Percentiles rank a stretch among this genome's conserved stretches.
Conservation (phyloP, 2,888 invertebrate genomes). For the Brachyopa scutellaris region DNA sequence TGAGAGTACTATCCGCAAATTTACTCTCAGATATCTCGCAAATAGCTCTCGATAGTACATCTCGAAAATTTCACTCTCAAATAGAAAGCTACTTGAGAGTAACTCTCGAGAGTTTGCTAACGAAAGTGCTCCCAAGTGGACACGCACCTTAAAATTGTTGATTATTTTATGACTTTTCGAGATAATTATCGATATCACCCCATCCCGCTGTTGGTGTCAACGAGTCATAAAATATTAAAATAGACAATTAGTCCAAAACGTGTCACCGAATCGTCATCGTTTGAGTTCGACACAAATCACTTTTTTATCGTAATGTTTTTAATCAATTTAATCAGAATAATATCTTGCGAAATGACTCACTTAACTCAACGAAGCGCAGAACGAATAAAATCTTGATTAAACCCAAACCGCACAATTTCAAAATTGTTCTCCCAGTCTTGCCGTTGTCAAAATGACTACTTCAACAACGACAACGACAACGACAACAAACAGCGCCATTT, state of each 20-base stretch:
- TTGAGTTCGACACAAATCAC: slow-evolving; percentile 24
- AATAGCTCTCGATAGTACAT: too few species aligned
- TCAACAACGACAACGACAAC: not conserved
- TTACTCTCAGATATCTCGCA: too few species aligned
- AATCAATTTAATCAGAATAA: slow-evolving; percentile 60
- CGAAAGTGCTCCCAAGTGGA: too few species aligned
- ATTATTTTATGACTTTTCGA: not conserved
- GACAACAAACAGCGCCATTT: slow-evolving; percentile 32
- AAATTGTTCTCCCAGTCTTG: slow-evolving; percentile 35
- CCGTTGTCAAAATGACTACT: not conserved
- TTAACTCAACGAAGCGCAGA: slow-evolving; percentile 20
- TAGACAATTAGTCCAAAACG: slow-evolving; percentile 43
- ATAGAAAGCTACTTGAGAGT: too few species aligned
- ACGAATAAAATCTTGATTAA: slow-evolving; percentile 47
- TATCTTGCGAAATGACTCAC: slow-evolving; percentile 37
- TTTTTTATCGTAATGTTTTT: slow-evolving; percentile 30
- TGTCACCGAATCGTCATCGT: slow-evolving; percentile 9
- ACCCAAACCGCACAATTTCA: slow-evolving; percentile 46
- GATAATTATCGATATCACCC: not conserved
- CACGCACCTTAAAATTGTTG: not conserved
- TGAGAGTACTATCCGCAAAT: too few species aligned
- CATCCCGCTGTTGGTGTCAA: slow-evolving; percentile 18
- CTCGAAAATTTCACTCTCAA: too few species aligned
- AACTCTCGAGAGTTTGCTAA: too few species aligned
- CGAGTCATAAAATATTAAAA: slow-evolving; percentile 32